Evolutionary conservation across 37 sponge, comb jelly and placozoan species (phyloP), one percentile per base, ranked within the genome.

Genomic region (Haliclona indistincta): DNA sequence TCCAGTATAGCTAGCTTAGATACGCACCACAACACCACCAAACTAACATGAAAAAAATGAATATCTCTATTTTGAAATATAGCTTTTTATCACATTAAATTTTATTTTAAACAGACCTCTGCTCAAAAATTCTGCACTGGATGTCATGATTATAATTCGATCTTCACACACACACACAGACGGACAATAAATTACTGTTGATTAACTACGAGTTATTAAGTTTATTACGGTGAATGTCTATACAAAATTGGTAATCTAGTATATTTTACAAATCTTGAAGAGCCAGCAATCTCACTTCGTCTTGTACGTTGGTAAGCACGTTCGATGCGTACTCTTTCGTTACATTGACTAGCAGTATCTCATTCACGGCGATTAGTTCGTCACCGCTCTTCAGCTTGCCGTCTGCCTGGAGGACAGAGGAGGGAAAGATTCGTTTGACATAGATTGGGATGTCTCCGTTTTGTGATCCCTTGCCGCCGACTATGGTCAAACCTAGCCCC

Each of bases 371-470:
- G 4, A 77, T 28, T 38, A 77, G 71, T 36, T 83, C 71, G 28
- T 74, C 78, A 11, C 85, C 85, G 4, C n/a, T 1, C 61, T 74
- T 78, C 10, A 89, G 28, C 39, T 60, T 26, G 0, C 89, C 90
- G 13, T 89, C 86, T 13, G 62, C 43, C 43, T 71, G 75, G 0
- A 90, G 86, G 26, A 91, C 68, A 54, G 91, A 74, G n/a, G 71
- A 43, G 36, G 71, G 68, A 11, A 89, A 67, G 4, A 93, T 70
- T 38, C 81, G 44, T 64, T 93, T 93, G 20, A 93, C 55, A 28
- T 79, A 42, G 47, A 93, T 81, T 38, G 94, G 94, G 39, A 93
- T 79, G 43, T 93, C 82, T 54, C 93, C 94, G 13, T 51, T 71
- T 0, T 70, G 78, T 19, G 87, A 90, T 0, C 90, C 94, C 2